phyloP scores from a whole-genome alignment of 2,888 invertebrate species.

The Deilephila porcellus region DNA sequence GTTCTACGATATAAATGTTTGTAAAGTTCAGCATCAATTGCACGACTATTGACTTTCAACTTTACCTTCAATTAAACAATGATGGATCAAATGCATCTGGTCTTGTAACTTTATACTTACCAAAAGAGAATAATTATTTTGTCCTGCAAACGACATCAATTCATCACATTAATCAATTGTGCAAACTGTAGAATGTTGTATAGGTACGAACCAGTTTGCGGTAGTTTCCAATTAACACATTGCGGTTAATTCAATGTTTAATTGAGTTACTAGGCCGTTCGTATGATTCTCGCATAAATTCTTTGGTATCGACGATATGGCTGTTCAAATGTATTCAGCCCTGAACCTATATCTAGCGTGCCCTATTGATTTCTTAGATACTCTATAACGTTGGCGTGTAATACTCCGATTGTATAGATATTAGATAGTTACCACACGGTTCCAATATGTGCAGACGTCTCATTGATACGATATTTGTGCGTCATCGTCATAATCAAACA shows the following conservation, averaged over 20 bases:
- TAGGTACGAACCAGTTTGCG: conserved; percentile 5
- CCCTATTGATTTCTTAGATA: background rate
- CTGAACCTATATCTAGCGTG: conserved; percentile 19
- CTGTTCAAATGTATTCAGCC: background rate
- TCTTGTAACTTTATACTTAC: background rate
- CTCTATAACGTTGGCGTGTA: background rate
- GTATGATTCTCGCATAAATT: conserved; percentile 19
- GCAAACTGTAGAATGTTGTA: background rate
- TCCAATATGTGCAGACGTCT: background rate
- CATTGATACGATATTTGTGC: conserved; percentile 6
- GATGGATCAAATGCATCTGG: no score
- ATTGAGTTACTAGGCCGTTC: background rate
- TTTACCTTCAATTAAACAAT: no score
- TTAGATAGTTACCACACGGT: background rate
- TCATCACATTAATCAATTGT: background rate
- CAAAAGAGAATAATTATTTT: background rate
- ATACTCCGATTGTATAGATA: background rate
- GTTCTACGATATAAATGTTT: no score
- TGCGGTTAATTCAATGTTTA: conserved; percentile 19
- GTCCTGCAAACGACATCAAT: background rate
- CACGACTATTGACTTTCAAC: no score
- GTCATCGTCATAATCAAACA: background rate
- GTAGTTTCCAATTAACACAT: conserved; percentile 20
- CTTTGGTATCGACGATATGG: background rate
- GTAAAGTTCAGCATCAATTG: no score